Evolutionary conservation across 2,888 invertebrate species (phyloP), one percentile per base, ranked within the genome.

Genomic region (Seira sanloemensis): DNA sequence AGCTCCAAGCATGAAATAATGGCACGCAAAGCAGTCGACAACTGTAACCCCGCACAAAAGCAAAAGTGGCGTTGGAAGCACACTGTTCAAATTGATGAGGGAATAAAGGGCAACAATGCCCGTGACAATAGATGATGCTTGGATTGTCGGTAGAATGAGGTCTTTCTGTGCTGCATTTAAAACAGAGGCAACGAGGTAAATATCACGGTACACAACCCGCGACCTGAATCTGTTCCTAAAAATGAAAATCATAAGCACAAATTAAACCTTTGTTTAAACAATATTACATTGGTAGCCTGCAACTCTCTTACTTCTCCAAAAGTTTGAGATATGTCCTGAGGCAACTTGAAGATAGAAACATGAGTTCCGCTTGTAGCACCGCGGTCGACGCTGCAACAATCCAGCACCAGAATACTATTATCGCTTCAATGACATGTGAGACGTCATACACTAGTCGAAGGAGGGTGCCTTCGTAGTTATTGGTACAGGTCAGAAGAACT

Each of bases 31-130:
- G 4, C 24, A n/a, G 68, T 26, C 27, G 18, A 19, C 26, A n/a
- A 68, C n/a, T 2, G 18, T 18, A 9, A 26, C 27, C 9, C 1
- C 27, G 21, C 68, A 68, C 18, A 68, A 68, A 1, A n/a, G 1
- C 2, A 68, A 9, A 26, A 68, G n/a, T 5, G 68, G 68, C 9
- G n/a, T 37, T 0, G 68, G 68, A 5, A 68, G 18, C 16, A n/a
- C 26, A 1, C n/a, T 0, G 12, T 68, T 26, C 7, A 68, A 19
- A 68, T 68, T 68, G 19, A 68, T 37, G 16, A 68, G 4, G 21
- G 18, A 37, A n/a, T 68, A 68, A 26, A 68, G 19, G 5, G 68
- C 26, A 5, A 68, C 5, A 7, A 68, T 68, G n/a, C 68, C 68
- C 1, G 68, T 21, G 7, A 27, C 27, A 7, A 12, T n/a, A n/a